A percentile compares a stretch with the other conserved stretches of the same genome.
These are phyloP conservation scores for Ypsolopha sequella DNA, from an alignment of 2,888 invertebrate genomes.

Conservation along the genomic window DNA sequence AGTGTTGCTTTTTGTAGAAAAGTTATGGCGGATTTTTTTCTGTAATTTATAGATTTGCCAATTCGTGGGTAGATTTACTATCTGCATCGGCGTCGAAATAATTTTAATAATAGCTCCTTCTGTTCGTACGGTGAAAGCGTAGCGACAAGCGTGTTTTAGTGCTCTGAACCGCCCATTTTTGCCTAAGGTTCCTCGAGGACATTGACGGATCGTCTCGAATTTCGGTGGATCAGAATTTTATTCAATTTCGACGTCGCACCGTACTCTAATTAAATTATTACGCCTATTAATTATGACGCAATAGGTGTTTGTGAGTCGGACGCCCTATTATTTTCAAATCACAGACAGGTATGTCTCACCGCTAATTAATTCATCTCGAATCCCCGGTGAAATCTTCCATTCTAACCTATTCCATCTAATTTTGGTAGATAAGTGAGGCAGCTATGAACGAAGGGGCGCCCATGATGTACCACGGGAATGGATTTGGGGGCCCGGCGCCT, in stretches of 20 bases:
- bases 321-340: slow-evolving; percentile 25
- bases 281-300: slow-evolving; percentile 58
- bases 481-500: slow-evolving; percentile 38
- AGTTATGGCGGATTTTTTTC: slow-evolving; percentile 67
- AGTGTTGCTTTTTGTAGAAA: slow-evolving; percentile 38
- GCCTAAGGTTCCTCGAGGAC: slow-evolving; percentile 34
- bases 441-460: slow-evolving; percentile 54
- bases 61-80: slow-evolving; percentile 61
- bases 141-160: slow-evolving; percentile 20
- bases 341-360: neutral
- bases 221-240: slow-evolving; percentile 46
- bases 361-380: neutral
- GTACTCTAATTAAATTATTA: slow-evolving; percentile 37
- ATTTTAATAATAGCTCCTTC: slow-evolving; percentile 32
- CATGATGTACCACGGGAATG: slow-evolving; percentile 49
- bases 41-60: slow-evolving; percentile 55
- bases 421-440: slow-evolving; percentile 11
- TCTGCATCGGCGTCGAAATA: slow-evolving; percentile 50
- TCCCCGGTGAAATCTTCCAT: slow-evolving; percentile 15
- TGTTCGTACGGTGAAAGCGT: slow-evolving; percentile 41
- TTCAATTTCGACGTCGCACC: slow-evolving; percentile 41
- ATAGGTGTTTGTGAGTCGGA: slow-evolving; percentile 34
- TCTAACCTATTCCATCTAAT: slow-evolving; percentile 10
- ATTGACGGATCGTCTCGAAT: slow-evolving; percentile 53
- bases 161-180: slow-evolving; percentile 18